phyloP scores from a whole-genome alignment of 2,888 invertebrate species.

The Phalera bucephala region DNA sequence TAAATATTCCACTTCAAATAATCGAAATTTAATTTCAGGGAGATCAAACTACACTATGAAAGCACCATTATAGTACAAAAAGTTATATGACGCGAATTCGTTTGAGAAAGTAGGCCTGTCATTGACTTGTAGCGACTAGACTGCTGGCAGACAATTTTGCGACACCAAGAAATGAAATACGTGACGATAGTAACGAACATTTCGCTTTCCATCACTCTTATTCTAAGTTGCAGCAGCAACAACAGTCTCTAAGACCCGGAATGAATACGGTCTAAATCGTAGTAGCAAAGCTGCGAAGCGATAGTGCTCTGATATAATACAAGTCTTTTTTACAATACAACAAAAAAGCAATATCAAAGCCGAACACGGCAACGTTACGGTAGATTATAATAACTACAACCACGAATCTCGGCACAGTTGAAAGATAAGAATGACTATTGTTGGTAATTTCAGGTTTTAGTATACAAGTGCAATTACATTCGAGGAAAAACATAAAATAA shows the following conservation, averaged over 20 bases:
- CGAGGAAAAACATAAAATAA: background rate
- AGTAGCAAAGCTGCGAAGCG: background rate
- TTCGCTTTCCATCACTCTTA: constrained; percentile 29
- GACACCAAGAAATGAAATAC: constrained; percentile 14
- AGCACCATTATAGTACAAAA: constrained; percentile 43
- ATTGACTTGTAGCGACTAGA: constrained; percentile 68
- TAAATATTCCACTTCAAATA: no score
- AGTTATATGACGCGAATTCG: constrained; percentile 55
- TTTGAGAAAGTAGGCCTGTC: constrained; percentile 73
- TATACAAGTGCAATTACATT: background rate
- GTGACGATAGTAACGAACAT: background rate
- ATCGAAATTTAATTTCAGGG: no score
- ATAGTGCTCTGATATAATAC: constrained; percentile 1
- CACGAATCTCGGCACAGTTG: constrained; percentile 16
- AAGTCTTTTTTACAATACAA: constrained; percentile 24
- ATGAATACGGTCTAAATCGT: constrained; percentile 6
- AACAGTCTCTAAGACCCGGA: background rate
- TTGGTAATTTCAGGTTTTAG: background rate
- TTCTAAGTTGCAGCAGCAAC: background rate
- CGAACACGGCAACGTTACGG: constrained; percentile 23
- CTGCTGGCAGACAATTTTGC: constrained; percentile 59
- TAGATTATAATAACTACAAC: constrained; percentile 28
- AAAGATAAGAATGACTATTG: constrained; percentile 8
- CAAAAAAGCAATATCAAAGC: constrained; percentile 26
- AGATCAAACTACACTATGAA: no score